phyloP scores from a whole-genome alignment of 2,888 invertebrate genomes.

The Zhengitettix transpicula region DNA sequence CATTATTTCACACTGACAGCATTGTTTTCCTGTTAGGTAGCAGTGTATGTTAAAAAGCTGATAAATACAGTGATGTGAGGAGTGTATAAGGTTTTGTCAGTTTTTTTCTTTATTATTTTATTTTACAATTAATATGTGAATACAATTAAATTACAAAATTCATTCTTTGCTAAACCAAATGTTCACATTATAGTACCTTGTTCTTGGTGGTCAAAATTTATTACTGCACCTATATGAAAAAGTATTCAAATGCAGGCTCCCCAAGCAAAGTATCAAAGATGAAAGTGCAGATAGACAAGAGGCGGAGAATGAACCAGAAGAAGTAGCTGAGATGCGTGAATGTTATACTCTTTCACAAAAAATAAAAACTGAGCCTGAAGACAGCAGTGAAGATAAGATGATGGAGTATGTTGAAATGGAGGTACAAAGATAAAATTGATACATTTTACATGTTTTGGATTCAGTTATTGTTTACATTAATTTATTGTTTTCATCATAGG shows the following conservation, averaged over 20 bases:
- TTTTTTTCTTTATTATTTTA: too few relatives aligned
- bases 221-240: conserved; percentile 33
- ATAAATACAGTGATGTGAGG: too few relatives aligned
- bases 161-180: too few relatives aligned
- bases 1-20: too few relatives aligned
- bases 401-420: too few relatives aligned
- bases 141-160: too few relatives aligned
- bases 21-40: too few relatives aligned
- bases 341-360: conserved; percentile 35
- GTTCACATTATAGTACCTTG: conserved; percentile 30
- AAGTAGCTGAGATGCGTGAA: conserved; percentile 30
- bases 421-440: too few relatives aligned
- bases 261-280: not conserved
- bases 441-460: not conserved
- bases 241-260: conserved; percentile 1
- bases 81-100: too few relatives aligned
- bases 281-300: conserved; percentile 7
- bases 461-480: not conserved
- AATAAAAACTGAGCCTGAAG: conserved; percentile 1
- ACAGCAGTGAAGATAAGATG: too few relatives aligned
- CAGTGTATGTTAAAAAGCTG: too few relatives aligned
- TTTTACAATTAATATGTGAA: too few relatives aligned
- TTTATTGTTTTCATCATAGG: not conserved
- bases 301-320: conserved; percentile 20
- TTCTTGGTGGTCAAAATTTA: conserved; percentile 44